A percentile compares a stretch with the other conserved stretches of the same genome.
These are phyloP conservation scores for Andrena marginata DNA, from an alignment of 2,888 invertebrate species.

Conservation along the genomic window DNA sequence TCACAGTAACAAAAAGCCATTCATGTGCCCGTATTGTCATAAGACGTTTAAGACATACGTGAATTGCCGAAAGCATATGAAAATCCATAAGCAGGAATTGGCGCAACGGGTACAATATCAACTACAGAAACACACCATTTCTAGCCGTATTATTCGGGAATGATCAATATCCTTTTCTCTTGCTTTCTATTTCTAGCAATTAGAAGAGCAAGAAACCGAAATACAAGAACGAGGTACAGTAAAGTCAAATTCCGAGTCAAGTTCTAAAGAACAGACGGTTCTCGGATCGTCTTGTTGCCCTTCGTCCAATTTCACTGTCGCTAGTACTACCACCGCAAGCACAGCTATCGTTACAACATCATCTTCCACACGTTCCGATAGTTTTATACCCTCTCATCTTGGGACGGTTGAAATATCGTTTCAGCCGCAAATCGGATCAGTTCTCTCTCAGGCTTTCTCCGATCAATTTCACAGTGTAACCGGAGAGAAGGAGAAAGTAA, in stretches of 20 bases:
- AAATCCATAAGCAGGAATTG: slow-evolving; percentile 87
- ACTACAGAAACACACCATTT: background rate
- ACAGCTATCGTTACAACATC: slow-evolving; percentile 19
- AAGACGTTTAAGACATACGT: slow-evolving; percentile 85
- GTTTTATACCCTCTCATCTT: slow-evolving; percentile 58
- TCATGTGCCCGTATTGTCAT: slow-evolving; percentile 83
- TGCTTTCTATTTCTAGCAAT: slow-evolving; percentile 68
- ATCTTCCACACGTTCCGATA: slow-evolving; percentile 64
- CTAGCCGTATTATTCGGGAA: background rate
- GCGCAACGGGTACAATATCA: slow-evolving; percentile 80
- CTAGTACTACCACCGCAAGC: background rate
- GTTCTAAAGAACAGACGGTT: background rate
- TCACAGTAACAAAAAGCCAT: slow-evolving; percentile 84
- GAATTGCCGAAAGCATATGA: slow-evolving; percentile 89
- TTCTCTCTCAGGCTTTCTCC: slow-evolving; percentile 75
- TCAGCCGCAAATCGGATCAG: slow-evolving; percentile 73
- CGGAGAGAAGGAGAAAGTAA: slow-evolving; percentile 70
- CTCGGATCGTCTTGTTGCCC: slow-evolving; percentile 15
- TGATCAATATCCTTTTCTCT: background rate
- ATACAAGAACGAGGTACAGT: slow-evolving; percentile 31
- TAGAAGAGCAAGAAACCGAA: slow-evolving; percentile 74
- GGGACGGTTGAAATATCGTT: slow-evolving; percentile 75
- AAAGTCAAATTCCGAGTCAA: background rate
- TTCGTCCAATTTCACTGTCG: background rate
- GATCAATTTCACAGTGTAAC: slow-evolving; percentile 73